A percentile compares a stretch with the other conserved stretches of the same genome.
Conservation (phyloP, 2,797 vertebrate genomes). For the Thaleichthys pacificus region DNA sequence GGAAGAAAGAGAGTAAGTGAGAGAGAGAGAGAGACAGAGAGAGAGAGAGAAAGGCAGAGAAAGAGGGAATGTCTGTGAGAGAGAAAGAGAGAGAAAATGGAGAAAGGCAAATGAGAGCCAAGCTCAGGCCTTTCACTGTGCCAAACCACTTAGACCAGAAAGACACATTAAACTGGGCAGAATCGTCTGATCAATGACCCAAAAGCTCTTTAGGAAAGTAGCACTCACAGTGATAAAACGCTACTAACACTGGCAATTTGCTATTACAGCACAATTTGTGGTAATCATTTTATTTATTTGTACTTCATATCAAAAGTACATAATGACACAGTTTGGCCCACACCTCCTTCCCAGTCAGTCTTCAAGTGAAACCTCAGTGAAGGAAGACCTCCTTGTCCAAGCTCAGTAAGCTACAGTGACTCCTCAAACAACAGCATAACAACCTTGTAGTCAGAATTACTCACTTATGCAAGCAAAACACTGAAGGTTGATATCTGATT, state of each 20-base stretch:
- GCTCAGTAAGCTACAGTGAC: neutral
- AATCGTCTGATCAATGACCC: constrained; percentile 8
- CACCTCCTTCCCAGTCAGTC: too few relatives aligned
- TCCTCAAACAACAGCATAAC: neutral
- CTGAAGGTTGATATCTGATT: neutral
- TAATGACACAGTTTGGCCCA: neutral
- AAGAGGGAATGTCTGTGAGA: neutral
- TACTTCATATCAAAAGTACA: neutral
- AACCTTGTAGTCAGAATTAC: neutral
- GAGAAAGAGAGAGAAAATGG: constrained; percentile 10
- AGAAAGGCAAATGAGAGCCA: neutral
- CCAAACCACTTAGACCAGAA: constrained; percentile 9
- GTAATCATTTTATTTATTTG: neutral
- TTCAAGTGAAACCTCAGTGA: too few relatives aligned
- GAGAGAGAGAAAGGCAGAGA: neutral
- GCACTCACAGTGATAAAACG: neutral
- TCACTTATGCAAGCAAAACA: neutral
- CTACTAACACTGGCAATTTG: neutral
- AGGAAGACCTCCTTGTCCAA: too few relatives aligned
- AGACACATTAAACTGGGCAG: constrained; percentile 16
- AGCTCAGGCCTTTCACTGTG: constrained; percentile 19
- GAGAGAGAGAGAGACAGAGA: neutral
- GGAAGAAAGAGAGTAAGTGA: neutral
- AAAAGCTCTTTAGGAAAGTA: neutral
- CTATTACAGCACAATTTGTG: neutral